Evolutionary conservation across 2,888 invertebrate genomes (phyloP), one percentile per base, ranked within the genome.

Genomic region (Idaea dimidiata): DNA sequence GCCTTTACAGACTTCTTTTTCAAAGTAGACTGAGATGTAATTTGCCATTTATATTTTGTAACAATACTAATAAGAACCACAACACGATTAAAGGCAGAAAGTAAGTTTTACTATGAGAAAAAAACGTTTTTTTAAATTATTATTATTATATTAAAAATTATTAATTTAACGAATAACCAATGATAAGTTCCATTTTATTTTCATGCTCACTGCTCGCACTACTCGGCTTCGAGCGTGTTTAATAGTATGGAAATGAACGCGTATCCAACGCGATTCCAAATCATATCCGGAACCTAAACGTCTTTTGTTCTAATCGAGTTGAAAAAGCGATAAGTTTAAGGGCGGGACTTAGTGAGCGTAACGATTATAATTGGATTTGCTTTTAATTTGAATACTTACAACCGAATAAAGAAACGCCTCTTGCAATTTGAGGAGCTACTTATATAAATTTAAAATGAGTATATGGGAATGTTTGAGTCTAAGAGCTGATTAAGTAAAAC

Each of bases 251-350:
- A 78, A 82, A 82, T 82, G 75, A 80, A 67, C 66, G 72, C 70
- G 62, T 76, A 78, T 75, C 73, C 77, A 80, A 81, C 78, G 76
- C 76, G 75, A 76, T 69, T 72, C 67, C 64, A 71, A 56, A 71
- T 70, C 65, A 60, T 60, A 57, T 65, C 68, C 56, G 58, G 63
- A 69, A 67, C 63, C 60, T 14, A 64, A 73, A 68, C 71, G 75
- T 79, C 80, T 81, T 82, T 80, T 81, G 80, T 85, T 82, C 80
- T 81, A 84, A 86, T 83, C 82, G 81, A 82, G 80, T 77, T 67
- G 77, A 82, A 80, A 79, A 80, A 75, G 71, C 73, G 81, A 86
- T 83, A 84, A 81, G 79, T 68, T 74, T 74, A 77, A 63, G 65
- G 62, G 55, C 59, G 24, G 14, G 24, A 24, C n/a, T 43, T 4